Evolutionary conservation across 37 sponge, comb jelly and placozoan genomes (phyloP).

Genomic region (Ianthella basta): DNA sequence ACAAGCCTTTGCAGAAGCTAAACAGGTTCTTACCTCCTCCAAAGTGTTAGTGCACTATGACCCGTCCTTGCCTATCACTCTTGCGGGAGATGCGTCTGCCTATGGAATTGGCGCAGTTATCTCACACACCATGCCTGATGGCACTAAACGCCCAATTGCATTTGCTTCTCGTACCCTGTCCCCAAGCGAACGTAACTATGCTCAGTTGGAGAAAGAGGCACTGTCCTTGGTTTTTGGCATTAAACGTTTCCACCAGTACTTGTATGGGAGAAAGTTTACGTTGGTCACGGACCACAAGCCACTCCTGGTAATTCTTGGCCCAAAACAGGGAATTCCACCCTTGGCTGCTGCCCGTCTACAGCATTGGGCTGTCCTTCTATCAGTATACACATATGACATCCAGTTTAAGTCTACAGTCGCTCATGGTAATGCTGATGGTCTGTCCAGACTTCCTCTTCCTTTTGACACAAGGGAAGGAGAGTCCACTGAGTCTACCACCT

Average conservation of each 20-base stretch:
- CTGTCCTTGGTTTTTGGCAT: slow-evolving; percentile 11
- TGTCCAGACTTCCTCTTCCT: slow-evolving; percentile 31
- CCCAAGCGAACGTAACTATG: slow-evolving; percentile 9
- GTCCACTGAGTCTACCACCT: background rate
- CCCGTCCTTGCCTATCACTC: background rate
- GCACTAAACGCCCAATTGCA: slow-evolving; percentile 28
- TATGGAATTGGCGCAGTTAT: slow-evolving; percentile 33
- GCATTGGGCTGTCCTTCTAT: slow-evolving; percentile 30
- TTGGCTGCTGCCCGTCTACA: slow-evolving; percentile 5
- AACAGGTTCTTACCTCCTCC: background rate
- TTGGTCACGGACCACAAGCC: slow-evolving; percentile 12
- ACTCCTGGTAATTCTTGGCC: background rate
- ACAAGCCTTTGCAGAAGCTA: slow-evolving; percentile 14
- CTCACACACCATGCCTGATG: slow-evolving; percentile 21
- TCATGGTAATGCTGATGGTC: slow-evolving; percentile 33
- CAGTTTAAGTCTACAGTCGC: slow-evolving; percentile 3
- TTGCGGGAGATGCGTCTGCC: slow-evolving; percentile 25
- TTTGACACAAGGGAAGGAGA: background rate
- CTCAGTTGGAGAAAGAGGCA: slow-evolving; percentile 41
- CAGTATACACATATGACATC: background rate
- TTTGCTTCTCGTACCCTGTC: slow-evolving; percentile 32
- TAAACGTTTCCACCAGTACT: background rate
- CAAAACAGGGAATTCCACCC: background rate
- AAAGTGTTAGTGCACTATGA: slow-evolving; percentile 20
- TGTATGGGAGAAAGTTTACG: background rate